Evolutionary conservation across 2,797 vertebrate genomes (phyloP).

Genomic region (Melanotaenia maccullochi): DNA sequence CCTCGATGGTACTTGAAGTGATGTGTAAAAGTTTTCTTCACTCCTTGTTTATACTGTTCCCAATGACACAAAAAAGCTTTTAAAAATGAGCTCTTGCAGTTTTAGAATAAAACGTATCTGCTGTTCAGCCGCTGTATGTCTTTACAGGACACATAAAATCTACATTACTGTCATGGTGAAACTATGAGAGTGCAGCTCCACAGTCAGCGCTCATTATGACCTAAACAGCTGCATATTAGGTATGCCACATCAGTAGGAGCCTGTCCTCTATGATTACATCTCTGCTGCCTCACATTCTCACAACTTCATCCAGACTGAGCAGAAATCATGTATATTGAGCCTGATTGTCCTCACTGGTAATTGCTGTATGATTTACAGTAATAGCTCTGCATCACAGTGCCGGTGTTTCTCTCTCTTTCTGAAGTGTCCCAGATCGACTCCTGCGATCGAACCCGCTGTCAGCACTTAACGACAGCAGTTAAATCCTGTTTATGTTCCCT

Average conservation of each 20-base stretch:
- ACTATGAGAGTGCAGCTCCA: neutral
- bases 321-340: slow-evolving; percentile 30
- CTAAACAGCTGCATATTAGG: slow-evolving; percentile 49
- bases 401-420: neutral
- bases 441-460: slow-evolving; percentile 5
- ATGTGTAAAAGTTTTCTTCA: neutral
- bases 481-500: slow-evolving; percentile 27
- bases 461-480: slow-evolving; percentile 15
- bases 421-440: slow-evolving; percentile 13
- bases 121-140: neutral
- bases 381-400: neutral
- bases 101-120: neutral
- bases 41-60: neutral
- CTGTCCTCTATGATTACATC: slow-evolving; percentile 55
- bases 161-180: neutral
- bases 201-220: slow-evolving; percentile 28
- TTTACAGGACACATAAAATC: neutral
- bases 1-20: neutral
- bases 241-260: slow-evolving; percentile 36
- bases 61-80: no score
- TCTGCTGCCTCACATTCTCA: slow-evolving; percentile 20
- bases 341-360: slow-evolving; percentile 49
- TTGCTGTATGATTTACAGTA: slow-evolving; percentile 44
- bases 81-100: no score
- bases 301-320: slow-evolving; percentile 9